Evolutionary conservation across 1,140 invertebrate species (phyloP).

Genomic region (Ceratosolen fusciceps): DNA sequence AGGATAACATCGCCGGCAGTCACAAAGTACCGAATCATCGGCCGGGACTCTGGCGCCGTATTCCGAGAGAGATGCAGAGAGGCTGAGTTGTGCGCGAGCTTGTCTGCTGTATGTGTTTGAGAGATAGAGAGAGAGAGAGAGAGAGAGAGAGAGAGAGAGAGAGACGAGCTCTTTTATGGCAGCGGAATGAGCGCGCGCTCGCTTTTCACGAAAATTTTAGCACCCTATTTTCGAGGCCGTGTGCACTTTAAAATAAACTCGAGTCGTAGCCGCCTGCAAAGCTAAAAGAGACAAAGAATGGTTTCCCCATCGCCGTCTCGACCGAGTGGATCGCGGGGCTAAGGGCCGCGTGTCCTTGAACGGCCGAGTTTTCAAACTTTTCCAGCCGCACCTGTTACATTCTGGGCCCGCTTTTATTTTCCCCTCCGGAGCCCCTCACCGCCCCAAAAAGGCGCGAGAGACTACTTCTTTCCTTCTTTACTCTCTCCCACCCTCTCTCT

Average conservation of each 20-base stretch:
- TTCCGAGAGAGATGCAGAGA: neutral
- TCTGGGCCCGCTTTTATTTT: neutral
- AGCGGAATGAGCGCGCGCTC: neutral
- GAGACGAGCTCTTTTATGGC: too few relatives aligned
- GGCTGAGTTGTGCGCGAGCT: too few relatives aligned
- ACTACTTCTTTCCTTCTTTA: too few relatives aligned
- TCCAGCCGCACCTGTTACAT: conserved; percentile 28
- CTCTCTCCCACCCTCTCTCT: too few relatives aligned
- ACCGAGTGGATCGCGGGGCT: neutral
- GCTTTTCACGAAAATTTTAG: conserved; percentile 4
- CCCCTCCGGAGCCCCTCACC: neutral
- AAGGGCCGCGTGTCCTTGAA: conserved; percentile 43
- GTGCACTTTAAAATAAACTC: conserved; percentile 27
- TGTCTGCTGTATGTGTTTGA: too few relatives aligned
- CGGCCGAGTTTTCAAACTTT: conserved; percentile 7
- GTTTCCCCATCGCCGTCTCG: conserved; percentile 5
- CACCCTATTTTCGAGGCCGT: conserved; percentile 4
- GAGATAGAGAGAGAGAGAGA: too few relatives aligned
- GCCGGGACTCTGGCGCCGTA: too few relatives aligned
- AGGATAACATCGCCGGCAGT: neutral
- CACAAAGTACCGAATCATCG: neutral
- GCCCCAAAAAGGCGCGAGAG: neutral
- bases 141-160: too few relatives aligned
- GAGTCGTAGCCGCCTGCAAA: neutral
- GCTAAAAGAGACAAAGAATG: conserved; percentile 21